Conservation (phyloP, 2,888 invertebrate species). For the Platerodrilus igneus region DNA sequence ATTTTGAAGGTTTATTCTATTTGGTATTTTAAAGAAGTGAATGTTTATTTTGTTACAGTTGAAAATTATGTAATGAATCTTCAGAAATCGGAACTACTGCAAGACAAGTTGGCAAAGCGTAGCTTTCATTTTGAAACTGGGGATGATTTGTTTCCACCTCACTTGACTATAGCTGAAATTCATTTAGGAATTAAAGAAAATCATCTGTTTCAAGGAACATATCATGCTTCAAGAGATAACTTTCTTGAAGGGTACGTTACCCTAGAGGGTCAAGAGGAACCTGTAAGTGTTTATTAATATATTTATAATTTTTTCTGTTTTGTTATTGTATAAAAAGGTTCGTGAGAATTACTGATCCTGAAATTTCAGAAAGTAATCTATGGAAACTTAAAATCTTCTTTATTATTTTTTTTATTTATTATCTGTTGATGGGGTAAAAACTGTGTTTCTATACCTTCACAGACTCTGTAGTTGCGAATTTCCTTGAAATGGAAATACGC, state of each 20-base stretch:
- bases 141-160: slow-evolving; percentile 76
- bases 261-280: slow-evolving; percentile 73
- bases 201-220: slow-evolving; percentile 72
- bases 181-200: slow-evolving; percentile 76
- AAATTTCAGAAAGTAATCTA: not conserved
- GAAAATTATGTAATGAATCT: slow-evolving; percentile 74
- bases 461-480: no score
- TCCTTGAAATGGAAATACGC: no score
- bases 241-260: slow-evolving; percentile 87
- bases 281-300: slow-evolving; percentile 55
- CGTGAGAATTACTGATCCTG: no score
- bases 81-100: slow-evolving; percentile 58
- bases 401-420: no score
- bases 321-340: no score
- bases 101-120: slow-evolving; percentile 76
- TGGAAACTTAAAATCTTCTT: not conserved
- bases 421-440: no score
- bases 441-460: no score
- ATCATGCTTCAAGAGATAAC: slow-evolving; percentile 85
- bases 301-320: not conserved
- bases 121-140: slow-evolving; percentile 57
- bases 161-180: slow-evolving; percentile 72
- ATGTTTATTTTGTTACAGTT: slow-evolving; percentile 49
- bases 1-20: no score
- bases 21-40: no score